Percentiles rank a stretch among this genome's conserved stretches.
Conservation (phyloP, 2,888 invertebrate genomes). For the Adelphocoris suturalis region DNA sequence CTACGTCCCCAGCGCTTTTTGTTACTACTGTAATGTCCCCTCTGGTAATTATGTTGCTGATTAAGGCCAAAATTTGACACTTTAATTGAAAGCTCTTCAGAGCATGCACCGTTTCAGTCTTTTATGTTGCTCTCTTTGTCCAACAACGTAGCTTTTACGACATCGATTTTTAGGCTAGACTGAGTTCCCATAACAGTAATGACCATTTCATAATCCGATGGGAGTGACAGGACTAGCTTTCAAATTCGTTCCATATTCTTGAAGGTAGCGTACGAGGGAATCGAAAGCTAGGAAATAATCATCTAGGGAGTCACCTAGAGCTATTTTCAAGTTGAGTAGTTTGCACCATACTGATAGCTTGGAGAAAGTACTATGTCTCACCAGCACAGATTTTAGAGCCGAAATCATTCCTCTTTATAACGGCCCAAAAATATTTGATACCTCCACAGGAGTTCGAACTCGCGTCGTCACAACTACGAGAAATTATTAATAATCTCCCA, state of each 20-base stretch:
- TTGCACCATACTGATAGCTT: constrained; percentile 40
- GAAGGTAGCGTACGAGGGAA: constrained; percentile 62
- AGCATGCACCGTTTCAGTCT: neutral
- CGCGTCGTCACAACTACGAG: no score
- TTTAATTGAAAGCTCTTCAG: constrained; percentile 11
- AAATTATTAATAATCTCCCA: no score
- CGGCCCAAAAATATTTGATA: no score
- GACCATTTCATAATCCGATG: constrained; percentile 68
- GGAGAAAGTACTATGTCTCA: constrained; percentile 42
- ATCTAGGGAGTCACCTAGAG: constrained; percentile 17
- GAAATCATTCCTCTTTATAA: neutral
- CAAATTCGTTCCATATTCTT: constrained; percentile 68
- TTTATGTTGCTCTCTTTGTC: constrained; percentile 70
- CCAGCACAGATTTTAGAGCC: constrained; percentile 52
- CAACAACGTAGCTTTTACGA: constrained; percentile 72
- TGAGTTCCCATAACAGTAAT: constrained; percentile 71
- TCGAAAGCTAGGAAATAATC: constrained; percentile 70
- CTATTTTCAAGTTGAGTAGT: constrained; percentile 46
- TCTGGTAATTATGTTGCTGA: neutral
- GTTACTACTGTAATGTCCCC: constrained; percentile 30
- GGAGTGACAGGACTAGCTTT: constrained; percentile 67
- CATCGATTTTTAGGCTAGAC: constrained; percentile 67
- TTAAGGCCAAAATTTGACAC: neutral
- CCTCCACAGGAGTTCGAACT: no score
- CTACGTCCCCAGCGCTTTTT: constrained; percentile 38